These are phyloP conservation scores for Marmota flaviventris DNA, from an alignment of 2,113 vertebrate genomes.

Conservation along the genomic window DNA sequence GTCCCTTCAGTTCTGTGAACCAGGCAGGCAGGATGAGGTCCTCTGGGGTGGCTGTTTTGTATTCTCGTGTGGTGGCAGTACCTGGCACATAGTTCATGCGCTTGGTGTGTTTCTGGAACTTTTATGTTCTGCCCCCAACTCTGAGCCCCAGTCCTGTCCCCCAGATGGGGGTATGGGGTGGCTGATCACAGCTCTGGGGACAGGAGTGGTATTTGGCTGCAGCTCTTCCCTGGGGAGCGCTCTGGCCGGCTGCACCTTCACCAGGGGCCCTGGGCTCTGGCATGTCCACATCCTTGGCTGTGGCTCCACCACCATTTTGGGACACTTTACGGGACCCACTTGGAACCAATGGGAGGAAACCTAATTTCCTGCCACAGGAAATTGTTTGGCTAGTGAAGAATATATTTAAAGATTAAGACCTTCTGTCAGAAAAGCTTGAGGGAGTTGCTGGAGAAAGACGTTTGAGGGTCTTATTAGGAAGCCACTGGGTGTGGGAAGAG, in stretches of 20 bases:
- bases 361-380: slow-evolving; percentile 75
- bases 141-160: background rate
- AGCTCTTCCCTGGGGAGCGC: background rate
- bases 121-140: background rate
- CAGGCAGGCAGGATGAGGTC: too few species aligned
- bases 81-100: rapidly evolving
- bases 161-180: background rate
- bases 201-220: background rate
- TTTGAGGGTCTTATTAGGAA: slow-evolving; percentile 37
- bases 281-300: slow-evolving; percentile 18
- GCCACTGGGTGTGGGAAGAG: background rate
- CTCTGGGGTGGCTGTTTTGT: background rate
- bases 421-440: slow-evolving; percentile 1
- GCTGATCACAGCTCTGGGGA: background rate
- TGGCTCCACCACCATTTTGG: slow-evolving; percentile 37
- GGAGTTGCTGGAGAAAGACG: slow-evolving; percentile 26
- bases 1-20: background rate
- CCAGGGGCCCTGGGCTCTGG: background rate
- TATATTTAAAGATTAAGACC: slow-evolving; percentile 43
- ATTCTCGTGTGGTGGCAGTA: rapidly evolving
- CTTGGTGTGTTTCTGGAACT: background rate
- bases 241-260: background rate
- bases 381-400: slow-evolving; percentile 60
- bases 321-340: slow-evolving; percentile 49
- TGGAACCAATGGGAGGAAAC: slow-evolving; percentile 77